A percentile compares a stretch with the other conserved stretches of the same genome.
Evolutionary conservation across 2,888 invertebrate species (phyloP).

Genomic region (Scrobipalpa atriplicella): DNA sequence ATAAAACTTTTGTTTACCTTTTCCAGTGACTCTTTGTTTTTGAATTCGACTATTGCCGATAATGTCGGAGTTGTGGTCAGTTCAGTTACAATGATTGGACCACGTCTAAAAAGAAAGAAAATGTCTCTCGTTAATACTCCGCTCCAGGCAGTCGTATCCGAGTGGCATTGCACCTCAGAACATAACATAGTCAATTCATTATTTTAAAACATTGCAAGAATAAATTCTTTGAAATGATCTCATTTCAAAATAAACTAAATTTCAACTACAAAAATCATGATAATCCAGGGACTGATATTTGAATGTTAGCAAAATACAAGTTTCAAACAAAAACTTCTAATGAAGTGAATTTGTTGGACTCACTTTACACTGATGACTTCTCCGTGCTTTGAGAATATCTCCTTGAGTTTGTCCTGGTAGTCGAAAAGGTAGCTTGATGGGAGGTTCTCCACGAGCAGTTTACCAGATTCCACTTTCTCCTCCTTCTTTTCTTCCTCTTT

Average conservation of each 20-base stretch:
- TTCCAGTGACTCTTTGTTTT: conserved; percentile 82
- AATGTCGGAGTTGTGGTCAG: conserved; percentile 82
- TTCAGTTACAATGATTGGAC: conserved; percentile 83
- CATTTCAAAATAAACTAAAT: conserved; percentile 38
- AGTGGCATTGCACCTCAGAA: conserved; percentile 63
- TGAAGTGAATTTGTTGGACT: conserved; percentile 45
- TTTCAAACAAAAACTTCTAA: conserved; percentile 36
- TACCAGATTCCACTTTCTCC: conserved; percentile 77
- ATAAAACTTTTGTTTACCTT: conserved; percentile 79
- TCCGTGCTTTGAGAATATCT: conserved; percentile 75
- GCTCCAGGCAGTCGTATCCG: conserved; percentile 53
- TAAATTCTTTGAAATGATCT: conserved; percentile 34
- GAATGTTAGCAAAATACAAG: conserved; percentile 70
- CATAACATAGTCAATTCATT: conserved; percentile 40
- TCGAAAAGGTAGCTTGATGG: conserved; percentile 75
- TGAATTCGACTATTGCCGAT: conserved; percentile 83
- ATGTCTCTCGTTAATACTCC: conserved; percentile 77
- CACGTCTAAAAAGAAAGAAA: conserved; percentile 83
- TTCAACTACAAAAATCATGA: conserved; percentile 44
- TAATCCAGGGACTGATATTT: conserved; percentile 73
- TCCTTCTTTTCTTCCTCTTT: conserved; percentile 66
- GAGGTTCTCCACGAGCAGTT: conserved; percentile 76
- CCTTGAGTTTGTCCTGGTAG: conserved; percentile 79
- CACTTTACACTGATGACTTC: conserved; percentile 72
- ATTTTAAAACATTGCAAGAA: conserved; percentile 30